Evolutionary conservation across 2,113 vertebrate genomes (phyloP), one percentile per base, ranked within the genome.

Genomic region (Sturnus vulgaris): DNA sequence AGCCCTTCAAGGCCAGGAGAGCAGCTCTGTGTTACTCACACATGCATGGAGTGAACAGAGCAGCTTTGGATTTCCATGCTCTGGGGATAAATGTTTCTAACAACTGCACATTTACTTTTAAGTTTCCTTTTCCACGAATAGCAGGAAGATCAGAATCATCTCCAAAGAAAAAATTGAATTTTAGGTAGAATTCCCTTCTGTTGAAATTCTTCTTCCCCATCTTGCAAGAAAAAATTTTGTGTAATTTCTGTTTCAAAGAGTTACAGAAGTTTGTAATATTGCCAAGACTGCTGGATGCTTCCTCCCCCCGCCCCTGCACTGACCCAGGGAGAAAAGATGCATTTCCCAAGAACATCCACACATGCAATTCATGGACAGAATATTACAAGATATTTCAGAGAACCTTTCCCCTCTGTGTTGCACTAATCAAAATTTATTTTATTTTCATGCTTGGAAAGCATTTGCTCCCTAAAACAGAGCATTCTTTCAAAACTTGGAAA

Each of bases 401-500:
- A 90, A 61, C 30, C 33, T 59, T 65, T 71, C 80, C 70, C 42
- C 28, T 52, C n/a, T 8, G 1, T 3, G 12, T 39, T 75, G 42
- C 49, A 60, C 37, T 46, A 77, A 93, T 35, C 57, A 88, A 88
- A 11, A 42, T 90, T 94, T 86, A 70, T 86, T 92, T 95, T 85
- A 70, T 84, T 92, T 92, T 88, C n/a, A 46, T 14, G 77, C 64
- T 69, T 95, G 71, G 86, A 61, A 75, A 82, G 30, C 65, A 72
- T 85, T 88, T 27, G 7, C 37, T 71, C 59, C 39, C 56, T 75
- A 68, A 91, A 89, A 30, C 31, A 66, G 57, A 80, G 57, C 35
- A 64, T 33, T 35, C 75, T 69, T 80, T 57, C 88, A 69, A 92
- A 96, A 96, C 68, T 61, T 81, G 81, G 84, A 75, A 92, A 87